Evolutionary conservation across 2,888 invertebrate species (phyloP).

Genomic region (Rhodophaea formosa): DNA sequence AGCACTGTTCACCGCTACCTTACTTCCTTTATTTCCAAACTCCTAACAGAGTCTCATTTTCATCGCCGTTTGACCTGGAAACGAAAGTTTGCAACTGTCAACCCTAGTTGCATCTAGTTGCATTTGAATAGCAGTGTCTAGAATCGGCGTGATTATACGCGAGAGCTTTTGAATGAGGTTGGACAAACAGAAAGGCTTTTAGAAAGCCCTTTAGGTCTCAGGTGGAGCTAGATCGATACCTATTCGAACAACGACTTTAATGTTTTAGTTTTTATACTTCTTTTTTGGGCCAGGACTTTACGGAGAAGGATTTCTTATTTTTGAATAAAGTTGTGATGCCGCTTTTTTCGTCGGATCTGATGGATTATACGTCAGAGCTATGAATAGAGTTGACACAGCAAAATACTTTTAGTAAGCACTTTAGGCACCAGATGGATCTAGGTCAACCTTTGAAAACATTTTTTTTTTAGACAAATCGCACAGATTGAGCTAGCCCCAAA

Average conservation of each 20-base stretch:
- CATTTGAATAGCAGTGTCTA: slow-evolving; percentile 49
- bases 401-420: no score
- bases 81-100: slow-evolving; percentile 33
- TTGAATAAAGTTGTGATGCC: no score
- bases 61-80: slow-evolving; percentile 22
- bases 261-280: no score
- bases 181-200: slow-evolving; percentile 56
- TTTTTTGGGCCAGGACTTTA: no score
- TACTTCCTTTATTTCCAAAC: slow-evolving; percentile 14
- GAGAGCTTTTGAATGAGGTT: slow-evolving; percentile 43
- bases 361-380: no score
- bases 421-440: no score
- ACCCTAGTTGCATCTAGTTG: slow-evolving; percentile 40
- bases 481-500: no score
- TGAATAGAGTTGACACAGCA: no score
- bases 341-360: no score
- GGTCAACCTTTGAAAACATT: no score
- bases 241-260: slow-evolving; percentile 8
- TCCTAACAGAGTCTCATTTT: slow-evolving; percentile 16
- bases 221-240: slow-evolving; percentile 35
- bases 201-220: slow-evolving; percentile 36
- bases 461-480: no score
- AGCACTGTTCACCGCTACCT: slow-evolving; percentile 1
- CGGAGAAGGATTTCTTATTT: no score
- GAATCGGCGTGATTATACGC: slow-evolving; percentile 48